Evolutionary conservation across 2,113 vertebrate genomes (phyloP), one percentile per base, ranked within the genome.

Genomic region (Lepus timidus): DNA sequence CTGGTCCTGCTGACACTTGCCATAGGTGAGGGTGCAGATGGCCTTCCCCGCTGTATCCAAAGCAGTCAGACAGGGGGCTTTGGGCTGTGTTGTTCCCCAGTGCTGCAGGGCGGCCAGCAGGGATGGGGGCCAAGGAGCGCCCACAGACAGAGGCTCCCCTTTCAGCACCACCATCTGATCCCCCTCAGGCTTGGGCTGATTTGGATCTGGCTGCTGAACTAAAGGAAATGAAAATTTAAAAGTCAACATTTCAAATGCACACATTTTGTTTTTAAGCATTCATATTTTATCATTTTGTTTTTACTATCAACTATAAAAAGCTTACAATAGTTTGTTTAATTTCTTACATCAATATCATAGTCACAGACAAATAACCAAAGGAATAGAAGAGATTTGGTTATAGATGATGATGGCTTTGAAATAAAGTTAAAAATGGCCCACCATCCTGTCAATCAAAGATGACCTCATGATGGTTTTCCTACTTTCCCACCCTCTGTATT

Each of bases 121-220:
- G 0, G 99, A 99, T 0, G 98, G 99, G 0, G 99, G 99, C 99
- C 99, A 99, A 85, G 98, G 98, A 61, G 98, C 98, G 62, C 98
- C 98, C 94, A 98, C 91, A 0, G 98, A 98, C 25, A 99, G 96
- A 20, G 98, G 98, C 13, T 99, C 99, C 29, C 99, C 99, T 61
- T 98, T 98, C 13, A 99, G 98, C 71, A 99, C 97, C 17, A 97
- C 98, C 97, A 98, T 99, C 94, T 98, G 98, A 49, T 98, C 98
- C 89, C 99, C 99, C 97, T 99, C 99, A 0, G 99, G 98, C 97
- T 99, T 99, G 31, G 99, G 99, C 98, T 99, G 99, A 97, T 99
- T 99, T 17, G 99, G 99, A 96, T 99, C 99, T 11, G 99, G 98
- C 82, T 99, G 99, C 97, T 99, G 99, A 96, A 99, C 99, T 99